These are phyloP conservation scores for Cephus sareptanus DNA, from an alignment of 2,888 invertebrate genomes.

Conservation along the genomic window DNA sequence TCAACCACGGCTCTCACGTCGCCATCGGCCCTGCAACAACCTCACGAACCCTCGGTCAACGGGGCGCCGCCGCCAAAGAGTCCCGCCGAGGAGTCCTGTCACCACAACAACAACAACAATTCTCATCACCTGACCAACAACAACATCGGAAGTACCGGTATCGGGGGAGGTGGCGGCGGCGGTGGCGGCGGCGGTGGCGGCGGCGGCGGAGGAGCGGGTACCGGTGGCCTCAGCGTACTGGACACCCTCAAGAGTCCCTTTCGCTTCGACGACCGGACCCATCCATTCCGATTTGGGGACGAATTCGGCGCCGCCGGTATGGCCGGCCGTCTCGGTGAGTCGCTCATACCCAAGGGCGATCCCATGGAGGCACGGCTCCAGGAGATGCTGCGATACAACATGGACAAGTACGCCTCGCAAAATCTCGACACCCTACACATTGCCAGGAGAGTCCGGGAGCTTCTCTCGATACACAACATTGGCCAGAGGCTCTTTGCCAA, in stretches of 20 bases:
- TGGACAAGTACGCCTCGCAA: slow-evolving; percentile 95
- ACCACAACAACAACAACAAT: slow-evolving; percentile 65
- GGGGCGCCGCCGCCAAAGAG: slow-evolving; percentile 68
- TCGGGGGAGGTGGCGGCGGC: slow-evolving; percentile 62
- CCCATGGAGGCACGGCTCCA: slow-evolving; percentile 94
- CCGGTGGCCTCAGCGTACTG: slow-evolving; percentile 66
- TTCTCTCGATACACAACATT: slow-evolving; percentile 96
- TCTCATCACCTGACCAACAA: slow-evolving; percentile 68
- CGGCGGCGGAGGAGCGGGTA: slow-evolving; percentile 46
- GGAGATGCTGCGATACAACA: slow-evolving; percentile 93
- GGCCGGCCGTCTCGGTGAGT: slow-evolving; percentile 87
- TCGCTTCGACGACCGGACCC: slow-evolving; percentile 84
- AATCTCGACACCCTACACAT: slow-evolving; percentile 96
- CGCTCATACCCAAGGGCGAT: slow-evolving; percentile 91
- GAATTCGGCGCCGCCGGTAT: slow-evolving; percentile 86
- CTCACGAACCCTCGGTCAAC: slow-evolving; percentile 36
- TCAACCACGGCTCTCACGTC: slow-evolving; percentile 61
- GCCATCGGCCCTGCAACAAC: slow-evolving; percentile 47
- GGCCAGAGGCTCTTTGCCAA: slow-evolving; percentile 99
- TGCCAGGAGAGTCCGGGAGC: slow-evolving; percentile 90
- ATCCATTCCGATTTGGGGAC: slow-evolving; percentile 86
- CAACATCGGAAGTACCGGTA: slow-evolving; percentile 66
- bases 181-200: slow-evolving; percentile 58
- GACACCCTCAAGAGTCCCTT: slow-evolving; percentile 75
- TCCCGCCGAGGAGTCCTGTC: slow-evolving; percentile 65